These are phyloP conservation scores for Teleogryllus occipitalis DNA, from an alignment of 1,140 invertebrate genomes.

Conservation along the genomic window DNA sequence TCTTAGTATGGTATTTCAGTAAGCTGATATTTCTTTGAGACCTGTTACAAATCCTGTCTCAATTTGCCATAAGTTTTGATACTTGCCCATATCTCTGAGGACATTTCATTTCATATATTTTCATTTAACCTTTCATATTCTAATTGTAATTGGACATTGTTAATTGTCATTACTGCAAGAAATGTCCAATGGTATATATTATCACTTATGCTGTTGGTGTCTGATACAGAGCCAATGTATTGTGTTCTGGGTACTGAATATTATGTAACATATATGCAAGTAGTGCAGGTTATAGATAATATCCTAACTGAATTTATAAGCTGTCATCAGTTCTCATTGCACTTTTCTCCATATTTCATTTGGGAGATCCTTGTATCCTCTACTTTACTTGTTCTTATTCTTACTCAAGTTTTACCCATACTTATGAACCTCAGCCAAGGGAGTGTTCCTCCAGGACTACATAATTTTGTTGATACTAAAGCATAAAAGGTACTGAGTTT, in stretches of 20 bases:
- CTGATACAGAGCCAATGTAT: not conserved
- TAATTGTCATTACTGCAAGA: too few species aligned
- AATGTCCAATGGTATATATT: too few species aligned
- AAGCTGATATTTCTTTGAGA: too few species aligned
- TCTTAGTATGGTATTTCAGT: too few species aligned
- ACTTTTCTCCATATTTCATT: conserved; percentile 9
- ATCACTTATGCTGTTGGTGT: not conserved
- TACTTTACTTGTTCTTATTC: not conserved
- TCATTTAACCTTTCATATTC: too few species aligned
- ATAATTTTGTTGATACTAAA: conserved; percentile 13
- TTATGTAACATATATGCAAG: conserved; percentile 21
- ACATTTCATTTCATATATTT: too few species aligned
- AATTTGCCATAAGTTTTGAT: too few species aligned
- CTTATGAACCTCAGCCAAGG: not conserved
- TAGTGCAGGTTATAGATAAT: conserved; percentile 21
- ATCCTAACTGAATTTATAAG: conserved; percentile 14
- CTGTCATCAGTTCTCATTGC: conserved; percentile 17
- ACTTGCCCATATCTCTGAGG: too few species aligned
- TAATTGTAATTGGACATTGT: too few species aligned
- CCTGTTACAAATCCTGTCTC: too few species aligned
- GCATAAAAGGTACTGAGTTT: conserved; percentile 19
- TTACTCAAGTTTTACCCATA: not conserved
- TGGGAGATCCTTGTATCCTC: not conserved
- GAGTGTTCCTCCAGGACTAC: conserved; percentile 7
- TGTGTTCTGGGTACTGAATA: conserved; percentile 15